Conservation (phyloP, 2,888 invertebrate species). For the Parnassius mnemosyne region DNA sequence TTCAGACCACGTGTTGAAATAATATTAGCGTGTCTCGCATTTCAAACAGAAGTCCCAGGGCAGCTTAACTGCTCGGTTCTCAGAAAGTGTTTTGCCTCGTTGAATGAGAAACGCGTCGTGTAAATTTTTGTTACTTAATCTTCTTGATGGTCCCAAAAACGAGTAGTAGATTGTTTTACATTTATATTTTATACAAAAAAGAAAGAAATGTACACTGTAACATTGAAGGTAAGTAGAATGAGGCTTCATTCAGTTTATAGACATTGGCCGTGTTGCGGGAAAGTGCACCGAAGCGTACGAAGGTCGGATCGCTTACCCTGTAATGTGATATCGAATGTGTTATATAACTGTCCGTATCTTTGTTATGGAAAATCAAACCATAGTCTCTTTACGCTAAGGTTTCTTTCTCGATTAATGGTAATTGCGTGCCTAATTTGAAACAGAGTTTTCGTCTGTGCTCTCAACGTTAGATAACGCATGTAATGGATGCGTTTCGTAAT, state of each 20-base stretch:
- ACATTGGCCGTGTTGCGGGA: slow-evolving; percentile 45
- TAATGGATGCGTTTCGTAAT: slow-evolving; percentile 59
- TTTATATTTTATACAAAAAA: slow-evolving; percentile 8
- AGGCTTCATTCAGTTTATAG: slow-evolving; percentile 33
- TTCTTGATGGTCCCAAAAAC: slow-evolving; percentile 1
- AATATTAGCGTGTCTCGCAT: slow-evolving; percentile 22
- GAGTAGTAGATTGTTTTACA: slow-evolving; percentile 7
- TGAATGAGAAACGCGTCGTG: slow-evolving; percentile 21
- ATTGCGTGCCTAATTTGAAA: slow-evolving; percentile 21
- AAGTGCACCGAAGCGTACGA: slow-evolving; percentile 63
- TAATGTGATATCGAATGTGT: slow-evolving; percentile 63
- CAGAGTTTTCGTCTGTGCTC: slow-evolving; percentile 44
- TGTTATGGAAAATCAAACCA: slow-evolving; percentile 47
- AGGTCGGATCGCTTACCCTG: slow-evolving; percentile 70
- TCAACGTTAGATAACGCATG: slow-evolving; percentile 40
- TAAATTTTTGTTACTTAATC: slow-evolving; percentile 14
- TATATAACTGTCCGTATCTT: slow-evolving; percentile 57
- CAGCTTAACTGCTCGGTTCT: slow-evolving; percentile 17
- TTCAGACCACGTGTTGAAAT: slow-evolving; percentile 26
- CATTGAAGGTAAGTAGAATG: slow-evolving; percentile 25
- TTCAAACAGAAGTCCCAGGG: slow-evolving; percentile 17
- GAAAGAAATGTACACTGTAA: slow-evolving; percentile 12
- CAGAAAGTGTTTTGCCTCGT: slow-evolving; percentile 26
- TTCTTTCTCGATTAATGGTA: slow-evolving; percentile 35
- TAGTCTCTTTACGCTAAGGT: slow-evolving; percentile 37